Percentiles rank a stretch among this genome's conserved stretches.
These are phyloP conservation scores for Etia nguti DNA, from an alignment of 2,113 vertebrate species.

Conservation along the genomic window DNA sequence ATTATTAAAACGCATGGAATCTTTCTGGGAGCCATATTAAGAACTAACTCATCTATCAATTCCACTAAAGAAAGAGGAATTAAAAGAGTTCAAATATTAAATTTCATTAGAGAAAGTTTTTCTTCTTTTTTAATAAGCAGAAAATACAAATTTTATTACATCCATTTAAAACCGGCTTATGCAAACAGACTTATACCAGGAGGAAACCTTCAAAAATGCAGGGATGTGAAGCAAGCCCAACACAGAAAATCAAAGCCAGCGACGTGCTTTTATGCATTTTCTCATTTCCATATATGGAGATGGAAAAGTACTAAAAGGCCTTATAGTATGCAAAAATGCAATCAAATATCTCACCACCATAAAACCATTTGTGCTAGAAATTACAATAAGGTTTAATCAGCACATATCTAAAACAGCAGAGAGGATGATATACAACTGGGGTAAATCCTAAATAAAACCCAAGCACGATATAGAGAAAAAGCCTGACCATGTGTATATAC, in stretches of 20 bases:
- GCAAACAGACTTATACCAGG: background rate
- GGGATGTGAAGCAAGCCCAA: background rate
- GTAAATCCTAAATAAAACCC: background rate
- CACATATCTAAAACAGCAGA: background rate
- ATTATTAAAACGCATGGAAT: background rate
- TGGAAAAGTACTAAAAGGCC: background rate
- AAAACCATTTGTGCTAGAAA: background rate
- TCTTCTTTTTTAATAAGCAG: background rate
- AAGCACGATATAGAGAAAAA: background rate
- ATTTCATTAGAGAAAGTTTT: background rate
- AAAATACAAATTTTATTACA: background rate
- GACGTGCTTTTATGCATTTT: background rate
- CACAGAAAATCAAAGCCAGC: background rate
- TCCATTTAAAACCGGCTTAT: accelerated
- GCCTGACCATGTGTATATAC: background rate
- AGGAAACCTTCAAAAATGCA: background rate
- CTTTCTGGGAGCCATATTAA: background rate
- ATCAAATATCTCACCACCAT: background rate
- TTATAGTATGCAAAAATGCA: background rate
- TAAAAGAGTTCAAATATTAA: background rate
- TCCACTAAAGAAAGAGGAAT: background rate
- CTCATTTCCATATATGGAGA: background rate
- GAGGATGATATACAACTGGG: background rate
- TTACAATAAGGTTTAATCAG: background rate
- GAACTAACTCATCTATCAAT: background rate